Evolutionary conservation across 2,888 invertebrate genomes (phyloP), one percentile per base, ranked within the genome.

Genomic region (Cylindroiulus punctatus): DNA sequence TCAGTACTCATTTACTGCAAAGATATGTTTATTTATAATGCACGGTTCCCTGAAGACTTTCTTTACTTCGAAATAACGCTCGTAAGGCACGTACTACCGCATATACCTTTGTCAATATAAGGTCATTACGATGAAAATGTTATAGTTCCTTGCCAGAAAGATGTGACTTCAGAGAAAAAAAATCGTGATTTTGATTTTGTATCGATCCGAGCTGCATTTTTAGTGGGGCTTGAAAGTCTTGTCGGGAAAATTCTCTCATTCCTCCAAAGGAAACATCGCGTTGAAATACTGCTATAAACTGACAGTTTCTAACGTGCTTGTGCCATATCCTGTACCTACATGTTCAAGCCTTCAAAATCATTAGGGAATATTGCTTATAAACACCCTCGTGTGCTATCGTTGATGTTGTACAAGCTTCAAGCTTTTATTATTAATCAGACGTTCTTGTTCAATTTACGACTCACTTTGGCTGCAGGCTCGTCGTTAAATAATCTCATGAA

Each of bases 361-460:
- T 76, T 76, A 76, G 76, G 76, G 76, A 76, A 26, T 22, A 76
- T 30, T 30, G 30, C 76, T 76, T 76, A 26, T 30, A 76, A 76
- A 76, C 76, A 76, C 76, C 76, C 76, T 76, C 30, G 65, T 65
- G 65, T 30, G 65, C 65, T 65, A 65, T 26, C 65, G 19, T 65
- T 26, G 30, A 76, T 76, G 76, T 76, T 30, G 76, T 14, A 76
- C 76, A 76, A 14, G 76, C 76, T 76, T 12, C 30, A 14, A 30
- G 76, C 76, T 76, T 76, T 76, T 76, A 76, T 76, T 76, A 76
- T 76, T 76, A 76, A 76, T 76, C 76, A 76, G 76, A 76, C 30
- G 76, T 30, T 76, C 12, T 14, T 30, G 1, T 76, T 14, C 76
- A 76, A 76, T 76, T 76, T 76, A 76, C 76, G 76, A 76, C 30